Conservation (phyloP, 2,113 vertebrate genomes). For the Crotalus horridus region DNA sequence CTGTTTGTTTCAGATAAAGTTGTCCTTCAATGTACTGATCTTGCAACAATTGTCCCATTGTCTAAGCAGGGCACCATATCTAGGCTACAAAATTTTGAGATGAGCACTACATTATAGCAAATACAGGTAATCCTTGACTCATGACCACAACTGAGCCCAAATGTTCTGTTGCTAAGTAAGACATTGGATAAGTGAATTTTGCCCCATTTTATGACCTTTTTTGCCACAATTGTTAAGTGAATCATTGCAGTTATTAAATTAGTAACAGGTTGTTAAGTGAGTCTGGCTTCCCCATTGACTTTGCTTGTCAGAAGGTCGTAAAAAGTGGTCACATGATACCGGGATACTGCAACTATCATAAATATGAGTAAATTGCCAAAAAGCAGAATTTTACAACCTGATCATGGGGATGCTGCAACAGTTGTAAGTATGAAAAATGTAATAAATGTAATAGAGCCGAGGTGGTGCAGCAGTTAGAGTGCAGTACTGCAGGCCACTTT, state of each 20-base stretch:
- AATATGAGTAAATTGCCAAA: neutral
- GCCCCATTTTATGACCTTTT: too few species aligned
- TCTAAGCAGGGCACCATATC: neutral
- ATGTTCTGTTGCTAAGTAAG: neutral
- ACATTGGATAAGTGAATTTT: neutral
- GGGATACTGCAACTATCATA: neutral
- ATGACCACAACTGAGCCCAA: neutral
- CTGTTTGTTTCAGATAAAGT: neutral
- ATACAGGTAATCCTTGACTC: neutral
- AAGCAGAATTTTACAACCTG: neutral
- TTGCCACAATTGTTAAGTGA: too few species aligned
- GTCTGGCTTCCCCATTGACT: neutral
- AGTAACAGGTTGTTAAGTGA: neutral
- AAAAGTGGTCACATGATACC: neutral
- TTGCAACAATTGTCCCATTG: neutral
- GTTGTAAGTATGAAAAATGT: neutral
- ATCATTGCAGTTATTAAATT: too few species aligned
- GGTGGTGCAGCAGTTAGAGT: too few species aligned
- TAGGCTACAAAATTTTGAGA: neutral
- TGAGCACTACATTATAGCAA: neutral
- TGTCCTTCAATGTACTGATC: neutral
- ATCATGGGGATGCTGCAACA: too few species aligned
- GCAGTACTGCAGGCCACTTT: too few species aligned
- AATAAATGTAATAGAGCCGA: too few species aligned
- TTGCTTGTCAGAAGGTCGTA: neutral